phyloP scores from a whole-genome alignment of 2,113 vertebrate genomes.

The Monopterus albus region DNA sequence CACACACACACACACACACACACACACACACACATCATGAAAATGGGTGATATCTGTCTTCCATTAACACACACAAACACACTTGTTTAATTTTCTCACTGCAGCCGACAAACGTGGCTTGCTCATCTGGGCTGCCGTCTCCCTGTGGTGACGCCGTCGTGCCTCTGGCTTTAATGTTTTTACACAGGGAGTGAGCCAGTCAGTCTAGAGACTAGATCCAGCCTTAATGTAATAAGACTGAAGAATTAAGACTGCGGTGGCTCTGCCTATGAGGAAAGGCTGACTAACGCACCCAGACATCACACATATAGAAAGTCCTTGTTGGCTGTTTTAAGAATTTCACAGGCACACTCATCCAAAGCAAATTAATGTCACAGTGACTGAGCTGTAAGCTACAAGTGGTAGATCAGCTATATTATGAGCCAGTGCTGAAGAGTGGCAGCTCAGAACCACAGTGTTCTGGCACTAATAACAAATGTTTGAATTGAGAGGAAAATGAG shows the following conservation, averaged over 20 bases:
- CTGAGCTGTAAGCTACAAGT: conserved; percentile 10
- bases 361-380: conserved; percentile 10
- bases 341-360: conserved; percentile 3
- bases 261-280: conserved; percentile 68
- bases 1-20: no score
- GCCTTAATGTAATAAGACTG: conserved; percentile 66
- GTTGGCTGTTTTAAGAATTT: conserved; percentile 30
- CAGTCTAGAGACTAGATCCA: conserved; percentile 75
- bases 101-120: conserved; percentile 45
- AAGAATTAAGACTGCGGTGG: conserved; percentile 66
- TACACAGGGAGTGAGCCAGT: conserved; percentile 74
- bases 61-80: conserved; percentile 74
- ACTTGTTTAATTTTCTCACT: conserved; percentile 80
- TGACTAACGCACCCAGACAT: conserved; percentile 73
- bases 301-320: conserved; percentile 63
- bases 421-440: neutral
- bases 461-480: neutral
- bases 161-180: conserved; percentile 82
- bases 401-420: neutral
- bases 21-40: conserved; percentile 70
- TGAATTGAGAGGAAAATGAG: neutral
- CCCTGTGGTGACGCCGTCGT: conserved; percentile 83
- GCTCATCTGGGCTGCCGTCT: conserved; percentile 77
- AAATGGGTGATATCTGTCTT: conserved; percentile 77
- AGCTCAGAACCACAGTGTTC: neutral